These are phyloP conservation scores for Hydrochoerus hydrochaeris DNA, from an alignment of 2,113 vertebrate species.

Conservation along the genomic window DNA sequence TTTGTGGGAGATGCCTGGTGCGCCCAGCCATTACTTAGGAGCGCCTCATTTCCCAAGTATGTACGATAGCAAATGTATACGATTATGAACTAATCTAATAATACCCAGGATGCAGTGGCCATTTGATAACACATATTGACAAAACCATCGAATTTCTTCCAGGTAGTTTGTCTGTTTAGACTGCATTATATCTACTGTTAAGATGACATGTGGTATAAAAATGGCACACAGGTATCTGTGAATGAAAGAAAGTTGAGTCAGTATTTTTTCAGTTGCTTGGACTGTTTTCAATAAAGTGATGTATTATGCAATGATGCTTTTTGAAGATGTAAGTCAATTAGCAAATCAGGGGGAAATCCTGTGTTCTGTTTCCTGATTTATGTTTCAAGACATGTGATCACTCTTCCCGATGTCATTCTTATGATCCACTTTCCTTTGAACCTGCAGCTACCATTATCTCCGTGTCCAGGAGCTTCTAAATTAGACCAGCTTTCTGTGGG, in stretches of 20 bases:
- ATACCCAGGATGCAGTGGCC: no score
- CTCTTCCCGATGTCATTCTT: constrained; percentile 49
- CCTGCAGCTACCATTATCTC: constrained; percentile 55
- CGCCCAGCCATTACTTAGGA: not conserved
- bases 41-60: not conserved
- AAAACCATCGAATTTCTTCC: not conserved
- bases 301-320: constrained; percentile 2
- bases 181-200: not conserved
- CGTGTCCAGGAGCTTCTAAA: constrained; percentile 76
- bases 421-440: constrained; percentile 59
- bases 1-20: not conserved
- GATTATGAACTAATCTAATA: not conserved
- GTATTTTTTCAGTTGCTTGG: constrained; percentile 27
- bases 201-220: not conserved
- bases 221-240: not conserved
- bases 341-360: constrained; percentile 22
- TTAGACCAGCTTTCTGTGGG: constrained; percentile 66
- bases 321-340: constrained; percentile 62
- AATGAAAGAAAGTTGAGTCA: constrained; percentile 8
- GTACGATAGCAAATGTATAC: not conserved
- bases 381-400: constrained; percentile 33
- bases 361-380: constrained; percentile 31
- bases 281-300: constrained; percentile 56
- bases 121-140: not conserved
- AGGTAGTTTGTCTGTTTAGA: not conserved